Percentiles rank a stretch among this genome's conserved stretches.
Evolutionary conservation across 2,888 invertebrate genomes (phyloP).

Genomic region (Ceratothoa steindachneri): DNA sequence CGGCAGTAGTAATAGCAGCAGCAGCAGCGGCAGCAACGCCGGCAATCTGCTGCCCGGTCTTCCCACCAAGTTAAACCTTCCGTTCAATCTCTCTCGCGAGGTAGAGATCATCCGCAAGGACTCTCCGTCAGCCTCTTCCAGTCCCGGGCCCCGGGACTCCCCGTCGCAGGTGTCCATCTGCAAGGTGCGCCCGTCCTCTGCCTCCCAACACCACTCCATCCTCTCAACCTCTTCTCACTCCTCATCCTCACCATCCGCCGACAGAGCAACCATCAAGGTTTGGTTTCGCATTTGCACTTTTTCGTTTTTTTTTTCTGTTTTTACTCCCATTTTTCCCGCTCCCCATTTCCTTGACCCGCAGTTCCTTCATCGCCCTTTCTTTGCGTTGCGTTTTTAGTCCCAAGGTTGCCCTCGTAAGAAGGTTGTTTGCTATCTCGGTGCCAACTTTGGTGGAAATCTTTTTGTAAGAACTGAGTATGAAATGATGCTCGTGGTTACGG

Average conservation of each 20-base stretch:
- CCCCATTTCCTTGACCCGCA: too few species aligned
- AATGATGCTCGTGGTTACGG: too few species aligned
- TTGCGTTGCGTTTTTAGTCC: too few species aligned
- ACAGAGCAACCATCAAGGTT: constrained; percentile 45
- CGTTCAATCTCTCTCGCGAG: constrained; percentile 49
- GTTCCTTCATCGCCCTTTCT: too few species aligned
- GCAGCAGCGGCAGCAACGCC: constrained; percentile 19
- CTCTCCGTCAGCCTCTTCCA: constrained; percentile 48
- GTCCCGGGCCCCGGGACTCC: constrained; percentile 41
- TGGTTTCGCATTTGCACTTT: constrained; percentile 1
- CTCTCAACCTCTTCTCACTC: constrained; percentile 18
- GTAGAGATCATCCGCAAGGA: constrained; percentile 48
- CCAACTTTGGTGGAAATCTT: too few species aligned
- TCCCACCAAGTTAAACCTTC: constrained; percentile 41
- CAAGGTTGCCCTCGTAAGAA: too few species aligned
- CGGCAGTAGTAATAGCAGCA: constrained; percentile 29
- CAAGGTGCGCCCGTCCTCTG: constrained; percentile 42
- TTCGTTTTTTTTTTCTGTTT: neutral
- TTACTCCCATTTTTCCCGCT: too few species aligned
- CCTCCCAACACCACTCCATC: neutral
- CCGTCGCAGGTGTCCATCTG: constrained; percentile 47
- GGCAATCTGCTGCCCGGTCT: constrained; percentile 34
- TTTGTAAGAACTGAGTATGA: too few species aligned
- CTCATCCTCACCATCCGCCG: constrained; percentile 31
- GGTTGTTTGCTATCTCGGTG: too few species aligned